Conservation (phyloP, 1,140 invertebrate species). For the Mylabris phalerata region DNA sequence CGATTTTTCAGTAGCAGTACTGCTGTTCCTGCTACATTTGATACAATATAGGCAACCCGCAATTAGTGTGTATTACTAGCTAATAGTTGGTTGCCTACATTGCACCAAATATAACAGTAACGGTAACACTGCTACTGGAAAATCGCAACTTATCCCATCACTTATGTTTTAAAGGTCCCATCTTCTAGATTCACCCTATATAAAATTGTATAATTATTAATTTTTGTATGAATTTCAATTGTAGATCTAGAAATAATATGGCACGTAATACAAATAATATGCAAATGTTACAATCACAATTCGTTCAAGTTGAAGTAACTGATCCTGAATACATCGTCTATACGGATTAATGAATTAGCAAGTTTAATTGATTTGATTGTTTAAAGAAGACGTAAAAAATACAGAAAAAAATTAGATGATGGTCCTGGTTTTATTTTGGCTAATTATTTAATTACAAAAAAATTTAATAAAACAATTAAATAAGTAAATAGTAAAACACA, state of each 20-base stretch:
- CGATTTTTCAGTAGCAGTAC: no score
- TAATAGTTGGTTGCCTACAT: no score
- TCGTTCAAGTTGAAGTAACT: conserved; percentile 58
- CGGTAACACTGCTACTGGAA: no score
- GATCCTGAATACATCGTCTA: conserved; percentile 60
- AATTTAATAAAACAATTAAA: background rate
- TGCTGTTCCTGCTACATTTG: no score
- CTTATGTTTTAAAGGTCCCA: no score
- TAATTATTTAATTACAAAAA: background rate
- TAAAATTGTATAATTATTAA: background rate
- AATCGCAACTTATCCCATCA: no score
- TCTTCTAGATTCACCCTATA: no score
- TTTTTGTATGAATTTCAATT: conserved; percentile 25
- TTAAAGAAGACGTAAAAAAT: background rate
- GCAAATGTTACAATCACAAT: conserved; percentile 54
- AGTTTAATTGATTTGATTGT: background rate
- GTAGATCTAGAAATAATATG: conserved; percentile 52
- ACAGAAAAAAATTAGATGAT: background rate
- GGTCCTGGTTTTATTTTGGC: background rate
- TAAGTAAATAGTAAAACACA: no score
- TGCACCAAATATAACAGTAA: no score
- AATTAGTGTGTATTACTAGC: no score
- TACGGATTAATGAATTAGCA: conserved; percentile 48
- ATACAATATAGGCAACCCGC: no score
- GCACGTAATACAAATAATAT: conserved; percentile 48